These are phyloP conservation scores for Lysandra coridon DNA, from an alignment of 2,888 invertebrate genomes.

Conservation along the genomic window DNA sequence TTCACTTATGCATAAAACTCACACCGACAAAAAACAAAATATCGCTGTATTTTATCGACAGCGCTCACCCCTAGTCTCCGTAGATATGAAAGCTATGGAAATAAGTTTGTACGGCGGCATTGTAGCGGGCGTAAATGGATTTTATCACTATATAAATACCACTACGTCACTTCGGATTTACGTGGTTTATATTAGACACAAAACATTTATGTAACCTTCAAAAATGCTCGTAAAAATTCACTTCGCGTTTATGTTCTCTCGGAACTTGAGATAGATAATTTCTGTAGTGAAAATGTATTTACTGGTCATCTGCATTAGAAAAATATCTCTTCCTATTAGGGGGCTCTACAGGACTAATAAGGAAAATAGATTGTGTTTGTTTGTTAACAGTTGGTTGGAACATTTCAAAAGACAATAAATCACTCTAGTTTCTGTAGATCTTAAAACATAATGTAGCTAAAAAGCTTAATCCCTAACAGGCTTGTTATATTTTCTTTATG, in stretches of 20 bases:
- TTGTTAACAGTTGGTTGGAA: background rate
- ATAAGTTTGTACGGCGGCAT: conserved; percentile 75
- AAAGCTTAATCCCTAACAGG: no score
- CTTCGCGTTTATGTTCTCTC: background rate
- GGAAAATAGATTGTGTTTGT: background rate
- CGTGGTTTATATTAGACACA: conserved; percentile 35
- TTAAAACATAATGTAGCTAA: no score
- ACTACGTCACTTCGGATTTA: conserved; percentile 52
- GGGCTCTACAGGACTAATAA: background rate
- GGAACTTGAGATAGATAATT: background rate
- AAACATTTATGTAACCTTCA: conserved; percentile 12
- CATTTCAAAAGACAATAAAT: no score
- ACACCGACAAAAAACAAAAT: conserved; percentile 10
- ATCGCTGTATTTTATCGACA: conserved; percentile 36
- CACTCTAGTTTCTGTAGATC: no score
- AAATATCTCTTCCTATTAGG: background rate
- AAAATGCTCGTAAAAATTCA: background rate
- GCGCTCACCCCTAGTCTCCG: conserved; percentile 48
- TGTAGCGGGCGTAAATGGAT: conserved; percentile 73
- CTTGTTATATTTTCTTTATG: no score
- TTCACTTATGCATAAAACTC: background rate
- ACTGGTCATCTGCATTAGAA: background rate
- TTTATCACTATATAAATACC: conserved; percentile 77
- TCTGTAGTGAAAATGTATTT: background rate
- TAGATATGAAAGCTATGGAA: conserved; percentile 76